phyloP scores from a whole-genome alignment of 2,113 vertebrate species.

The Camarhynchus parvulus region DNA sequence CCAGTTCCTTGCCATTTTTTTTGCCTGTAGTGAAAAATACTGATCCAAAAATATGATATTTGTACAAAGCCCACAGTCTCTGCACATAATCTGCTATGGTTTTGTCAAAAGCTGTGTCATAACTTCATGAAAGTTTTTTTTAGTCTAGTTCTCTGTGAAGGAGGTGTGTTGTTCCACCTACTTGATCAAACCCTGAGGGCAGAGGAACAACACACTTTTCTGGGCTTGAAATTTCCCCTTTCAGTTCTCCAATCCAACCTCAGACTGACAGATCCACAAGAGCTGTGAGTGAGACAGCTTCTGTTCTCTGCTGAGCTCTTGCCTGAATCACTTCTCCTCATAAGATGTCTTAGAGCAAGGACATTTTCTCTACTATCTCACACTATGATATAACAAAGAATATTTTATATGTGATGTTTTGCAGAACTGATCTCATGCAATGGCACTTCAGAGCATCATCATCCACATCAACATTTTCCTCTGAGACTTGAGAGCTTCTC shows the following conservation, averaged over 20 bases:
- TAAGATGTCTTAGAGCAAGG: not conserved
- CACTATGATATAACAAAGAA: not conserved
- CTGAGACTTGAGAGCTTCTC: not conserved
- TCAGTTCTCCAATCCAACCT: not conserved
- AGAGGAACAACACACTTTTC: not conserved
- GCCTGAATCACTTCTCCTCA: not conserved
- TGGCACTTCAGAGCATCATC: not conserved
- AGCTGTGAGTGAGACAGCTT: not conserved
- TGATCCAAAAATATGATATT: not conserved
- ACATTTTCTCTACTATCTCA: not conserved
- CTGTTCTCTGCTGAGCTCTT: not conserved
- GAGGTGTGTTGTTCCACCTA: not conserved
- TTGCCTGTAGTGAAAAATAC: not conserved
- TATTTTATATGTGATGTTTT: not conserved
- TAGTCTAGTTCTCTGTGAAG: not conserved
- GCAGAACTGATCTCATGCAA: not conserved
- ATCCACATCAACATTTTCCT: not conserved
- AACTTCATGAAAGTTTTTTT: not conserved
- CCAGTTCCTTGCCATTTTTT: not conserved
- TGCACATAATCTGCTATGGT: accelerated
- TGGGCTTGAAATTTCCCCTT: not conserved
- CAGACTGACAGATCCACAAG: not conserved
- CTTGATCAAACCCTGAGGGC: not conserved
- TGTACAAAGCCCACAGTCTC: accelerated
- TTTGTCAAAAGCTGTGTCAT: not conserved